Conservation (phyloP, 2,888 invertebrate species). For the Amblyteles armatorius region DNA sequence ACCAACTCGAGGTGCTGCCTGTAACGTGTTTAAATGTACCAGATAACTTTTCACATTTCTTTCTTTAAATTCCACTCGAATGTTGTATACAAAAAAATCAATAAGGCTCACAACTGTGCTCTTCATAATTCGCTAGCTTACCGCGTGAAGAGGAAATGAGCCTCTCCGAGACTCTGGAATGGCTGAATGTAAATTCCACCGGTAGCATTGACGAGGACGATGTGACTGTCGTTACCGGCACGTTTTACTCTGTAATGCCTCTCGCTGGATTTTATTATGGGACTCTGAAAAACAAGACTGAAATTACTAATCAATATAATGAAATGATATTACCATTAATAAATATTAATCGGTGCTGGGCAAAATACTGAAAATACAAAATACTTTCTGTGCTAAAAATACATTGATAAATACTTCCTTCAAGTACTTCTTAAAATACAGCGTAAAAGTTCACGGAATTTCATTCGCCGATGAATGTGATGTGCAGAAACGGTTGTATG, state of each 20-base stretch:
- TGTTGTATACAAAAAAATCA: background rate
- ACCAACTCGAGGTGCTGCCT: conserved; percentile 79
- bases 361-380: no score
- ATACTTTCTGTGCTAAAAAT: no score
- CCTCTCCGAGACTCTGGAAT: conserved; percentile 84
- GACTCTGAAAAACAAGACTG: conserved; percentile 78
- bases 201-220: conserved; percentile 80
- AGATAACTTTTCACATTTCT: background rate
- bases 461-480: no score
- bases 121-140: conserved; percentile 61
- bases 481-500: no score
- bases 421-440: no score
- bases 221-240: conserved; percentile 74
- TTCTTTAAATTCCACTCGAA: background rate
- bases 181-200: conserved; percentile 84
- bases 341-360: no score
- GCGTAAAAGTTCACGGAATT: no score
- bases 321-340: no score
- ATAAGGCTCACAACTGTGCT: conserved; percentile 7
- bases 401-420: no score
- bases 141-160: conserved; percentile 82
- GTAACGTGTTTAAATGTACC: conserved; percentile 4
- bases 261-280: conserved; percentile 83
- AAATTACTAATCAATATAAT: conserved; percentile 11
- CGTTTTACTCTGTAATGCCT: conserved; percentile 80